Evolutionary conservation across 2,888 invertebrate species (phyloP), one percentile per base, ranked within the genome.

Genomic region (Uloborus plumipes): DNA sequence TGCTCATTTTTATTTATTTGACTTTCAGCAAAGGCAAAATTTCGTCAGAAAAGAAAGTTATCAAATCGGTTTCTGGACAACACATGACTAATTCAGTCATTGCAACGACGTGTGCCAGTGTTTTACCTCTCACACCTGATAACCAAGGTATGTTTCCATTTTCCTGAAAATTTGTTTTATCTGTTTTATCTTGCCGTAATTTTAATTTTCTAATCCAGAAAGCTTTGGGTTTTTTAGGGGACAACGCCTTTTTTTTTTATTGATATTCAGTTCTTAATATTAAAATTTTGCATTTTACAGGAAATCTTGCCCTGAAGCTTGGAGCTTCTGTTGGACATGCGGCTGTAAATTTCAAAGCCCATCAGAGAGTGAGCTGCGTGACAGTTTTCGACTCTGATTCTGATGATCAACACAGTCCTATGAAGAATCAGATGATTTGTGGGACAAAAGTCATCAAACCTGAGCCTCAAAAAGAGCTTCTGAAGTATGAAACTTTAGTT

Each of bases 341-440:
- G n/a, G 62, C 39, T 62, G 58, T 64, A 14, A 59, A 55, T 50
- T 61, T 51, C 53, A 82, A 82, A 72, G 39, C 49, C n/a, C 81
- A 82, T 16, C 75, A 50, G 14, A 82, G 76, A 67, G 75, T 94
- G 87, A 94, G 93, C 87, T 94, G 94, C 89, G 93, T 94, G 78
- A 94, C 93, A 85, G 93, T 94, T 78, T 93, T 92, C 85, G 94
- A 94, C 87, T 87, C 87, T 2, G 88, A 88, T 66, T 86, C 86
- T 22, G 88, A 88, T 64, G 86, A 85, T 22, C 85, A 86, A 39
- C 51, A 77, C 50, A 86, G 86, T 62, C 86, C 86, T n/a, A 75
- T 82, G 11, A 84, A 85, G 67, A 72, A 82, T 4, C 72, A 72
- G 55, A 73, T 78, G 22, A 75, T 71, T 39, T 65, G 70, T 51